These are phyloP conservation scores for Thyatira batis DNA, from an alignment of 2,888 invertebrate genomes.

Conservation along the genomic window DNA sequence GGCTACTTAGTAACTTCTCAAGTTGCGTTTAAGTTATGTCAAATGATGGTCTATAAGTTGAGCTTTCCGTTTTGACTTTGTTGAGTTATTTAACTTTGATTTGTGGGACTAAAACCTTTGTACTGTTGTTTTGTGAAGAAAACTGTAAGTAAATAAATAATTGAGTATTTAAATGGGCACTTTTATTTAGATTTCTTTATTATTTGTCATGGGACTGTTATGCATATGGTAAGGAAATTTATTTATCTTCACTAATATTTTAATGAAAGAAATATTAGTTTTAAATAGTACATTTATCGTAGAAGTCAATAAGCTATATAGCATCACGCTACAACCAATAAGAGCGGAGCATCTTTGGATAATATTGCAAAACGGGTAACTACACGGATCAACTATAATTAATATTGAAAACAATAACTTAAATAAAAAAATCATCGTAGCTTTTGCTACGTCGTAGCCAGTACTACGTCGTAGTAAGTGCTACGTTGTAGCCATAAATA, in stretches of 20 bases:
- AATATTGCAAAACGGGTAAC: too few species aligned
- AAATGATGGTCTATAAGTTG: slow-evolving; percentile 25
- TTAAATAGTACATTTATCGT: too few species aligned
- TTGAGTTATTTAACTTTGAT: slow-evolving; percentile 33
- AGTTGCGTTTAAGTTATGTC: slow-evolving; percentile 33
- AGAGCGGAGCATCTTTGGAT: too few species aligned
- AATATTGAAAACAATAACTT: slow-evolving; percentile 5
- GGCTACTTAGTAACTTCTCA: slow-evolving; percentile 33
- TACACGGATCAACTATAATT: too few species aligned
- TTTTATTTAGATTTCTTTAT: background rate
- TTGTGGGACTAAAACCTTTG: slow-evolving; percentile 17
- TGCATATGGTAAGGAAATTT: too few species aligned
- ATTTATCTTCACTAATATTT: too few species aligned
- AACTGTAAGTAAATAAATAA: background rate
- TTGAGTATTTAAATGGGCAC: background rate
- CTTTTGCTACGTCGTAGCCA: slow-evolving; percentile 14
- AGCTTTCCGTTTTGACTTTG: slow-evolving; percentile 23
- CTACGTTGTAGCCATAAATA: slow-evolving; percentile 11
- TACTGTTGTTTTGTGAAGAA: slow-evolving; percentile 1
- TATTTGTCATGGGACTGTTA: too few species aligned
- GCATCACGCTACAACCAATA: too few species aligned
- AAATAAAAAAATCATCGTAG: background rate
- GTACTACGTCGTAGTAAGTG: slow-evolving; percentile 12
- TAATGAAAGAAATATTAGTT: too few species aligned
- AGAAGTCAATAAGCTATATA: too few species aligned